Evolutionary conservation across 2,888 invertebrate genomes (phyloP), one percentile per base, ranked within the genome.

Genomic region (Drosophila formosana): DNA sequence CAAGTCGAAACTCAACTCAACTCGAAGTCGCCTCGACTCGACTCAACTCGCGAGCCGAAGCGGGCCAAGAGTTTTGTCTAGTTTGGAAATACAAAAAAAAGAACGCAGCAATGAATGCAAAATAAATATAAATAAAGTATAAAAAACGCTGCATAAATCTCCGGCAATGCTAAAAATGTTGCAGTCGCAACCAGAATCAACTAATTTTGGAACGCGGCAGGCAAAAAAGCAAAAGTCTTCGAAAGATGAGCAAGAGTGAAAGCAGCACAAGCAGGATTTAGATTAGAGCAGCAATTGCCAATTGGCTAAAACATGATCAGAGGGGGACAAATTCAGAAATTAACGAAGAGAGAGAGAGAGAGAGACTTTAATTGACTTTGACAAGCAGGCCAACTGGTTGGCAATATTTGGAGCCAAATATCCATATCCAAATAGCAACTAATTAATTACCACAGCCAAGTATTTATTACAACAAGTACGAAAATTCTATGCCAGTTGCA

Each of bases 401-500:
- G 61, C 69, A 58, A 81, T 52, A 51, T n/a, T 18, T 47, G 25
- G 23, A 18, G 18, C 41, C 34, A 68, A 64, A 61, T 65, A 55
- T 55, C 60, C 78, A 68, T 62, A 78, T 47, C 67, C 63, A 57
- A 67, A 73, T 69, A 62, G 52, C 67, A 76, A 77, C 85, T 88
- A 88, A 88, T 89, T 88, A 88, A 87, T 88, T 89, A 87, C 61
- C 57, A 53, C 25, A 46, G 50, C 60, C 76, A 71, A 76, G 86
- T 72, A 78, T 77, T 56, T 68, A 70, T 70, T 55, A 41, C 57
- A 69, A 65, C 53, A 68, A 30, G 18, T 18, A 18, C 34, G 7
- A 13, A 71, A 72, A 80, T 88, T 84, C 86, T 88, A 74, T 60
- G 81, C 67, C 53, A 56, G 68, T 63, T 82, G 64, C 51, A 68